Evolutionary conservation across 1,140 invertebrate species (phyloP).

Genomic region (Melitaea cinxia): DNA sequence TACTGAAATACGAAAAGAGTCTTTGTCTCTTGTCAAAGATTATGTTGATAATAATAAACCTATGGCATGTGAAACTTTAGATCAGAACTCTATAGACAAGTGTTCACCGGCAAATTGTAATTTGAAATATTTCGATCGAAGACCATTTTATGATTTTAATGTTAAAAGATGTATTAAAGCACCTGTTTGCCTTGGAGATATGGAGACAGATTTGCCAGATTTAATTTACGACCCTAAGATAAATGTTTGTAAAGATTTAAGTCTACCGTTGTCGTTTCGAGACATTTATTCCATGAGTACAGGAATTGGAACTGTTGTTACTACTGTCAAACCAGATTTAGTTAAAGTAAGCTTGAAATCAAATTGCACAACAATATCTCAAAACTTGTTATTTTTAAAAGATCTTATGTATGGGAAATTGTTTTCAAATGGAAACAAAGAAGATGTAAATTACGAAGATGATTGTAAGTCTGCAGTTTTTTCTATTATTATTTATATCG

Average conservation of each 20-base stretch:
- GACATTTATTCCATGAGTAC: constrained; percentile 61
- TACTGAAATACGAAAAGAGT: constrained; percentile 41
- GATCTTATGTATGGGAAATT: constrained; percentile 64
- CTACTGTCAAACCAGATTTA: constrained; percentile 21
- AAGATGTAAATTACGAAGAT: constrained; percentile 41
- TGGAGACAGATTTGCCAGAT: constrained; percentile 47
- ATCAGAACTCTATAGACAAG: constrained; percentile 49
- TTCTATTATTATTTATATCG: constrained; percentile 47
- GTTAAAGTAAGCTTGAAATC: constrained; percentile 47
- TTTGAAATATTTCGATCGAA: constrained; percentile 52
- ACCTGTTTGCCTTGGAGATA: constrained; percentile 41
- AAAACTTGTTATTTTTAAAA: constrained; percentile 58
- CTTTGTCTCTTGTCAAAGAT: constrained; percentile 34
- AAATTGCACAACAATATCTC: constrained; percentile 67
- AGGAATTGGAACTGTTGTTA: constrained; percentile 48
- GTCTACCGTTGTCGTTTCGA: constrained; percentile 47
- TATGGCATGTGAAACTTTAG: constrained; percentile 45
- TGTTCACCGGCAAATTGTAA: constrained; percentile 54
- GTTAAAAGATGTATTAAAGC: constrained; percentile 46
- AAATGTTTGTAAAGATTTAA: constrained; percentile 64
- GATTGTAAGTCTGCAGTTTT: constrained; percentile 47
- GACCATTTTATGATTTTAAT: constrained; percentile 44
- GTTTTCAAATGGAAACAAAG: constrained; percentile 30
- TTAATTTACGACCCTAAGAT: constrained; percentile 47
- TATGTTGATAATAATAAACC: constrained; percentile 40